Evolutionary conservation across 2,797 vertebrate species (phyloP).

Genomic region (Trachops cirrhosus): DNA sequence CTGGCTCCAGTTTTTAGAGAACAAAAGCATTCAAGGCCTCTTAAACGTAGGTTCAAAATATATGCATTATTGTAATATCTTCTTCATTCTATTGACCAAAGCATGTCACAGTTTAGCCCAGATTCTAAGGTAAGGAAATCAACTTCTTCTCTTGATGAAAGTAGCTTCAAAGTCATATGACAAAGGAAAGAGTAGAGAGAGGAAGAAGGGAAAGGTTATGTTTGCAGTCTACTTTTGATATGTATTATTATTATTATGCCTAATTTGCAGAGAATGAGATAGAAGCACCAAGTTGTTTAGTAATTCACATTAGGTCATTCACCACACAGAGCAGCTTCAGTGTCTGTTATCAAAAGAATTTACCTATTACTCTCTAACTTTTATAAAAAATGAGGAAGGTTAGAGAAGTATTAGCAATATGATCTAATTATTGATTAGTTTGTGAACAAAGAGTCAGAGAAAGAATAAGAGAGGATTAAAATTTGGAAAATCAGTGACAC

Average conservation of each 20-base stretch:
- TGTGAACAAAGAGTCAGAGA: background rate
- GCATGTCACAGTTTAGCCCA: background rate
- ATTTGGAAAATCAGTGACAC: background rate
- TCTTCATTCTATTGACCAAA: conserved; percentile 25
- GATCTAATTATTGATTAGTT: background rate
- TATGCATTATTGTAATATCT: background rate
- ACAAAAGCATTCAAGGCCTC: background rate
- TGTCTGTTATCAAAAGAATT: background rate
- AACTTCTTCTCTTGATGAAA: background rate
- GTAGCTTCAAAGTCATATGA: background rate
- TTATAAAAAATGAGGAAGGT: background rate
- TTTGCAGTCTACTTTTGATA: background rate
- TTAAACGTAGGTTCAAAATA: background rate
- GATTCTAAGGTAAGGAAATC: background rate
- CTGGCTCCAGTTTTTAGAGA: background rate
- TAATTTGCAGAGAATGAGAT: background rate
- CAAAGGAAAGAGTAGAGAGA: background rate
- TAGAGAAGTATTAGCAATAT: background rate
- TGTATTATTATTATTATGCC: background rate
- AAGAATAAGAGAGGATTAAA: background rate
- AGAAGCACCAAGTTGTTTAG: background rate
- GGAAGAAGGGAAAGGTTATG: background rate
- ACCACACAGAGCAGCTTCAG: background rate
- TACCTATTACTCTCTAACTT: background rate
- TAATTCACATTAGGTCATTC: background rate